Conservation (phyloP, 2,888 invertebrate species). For the Aricia artaxerxes region DNA sequence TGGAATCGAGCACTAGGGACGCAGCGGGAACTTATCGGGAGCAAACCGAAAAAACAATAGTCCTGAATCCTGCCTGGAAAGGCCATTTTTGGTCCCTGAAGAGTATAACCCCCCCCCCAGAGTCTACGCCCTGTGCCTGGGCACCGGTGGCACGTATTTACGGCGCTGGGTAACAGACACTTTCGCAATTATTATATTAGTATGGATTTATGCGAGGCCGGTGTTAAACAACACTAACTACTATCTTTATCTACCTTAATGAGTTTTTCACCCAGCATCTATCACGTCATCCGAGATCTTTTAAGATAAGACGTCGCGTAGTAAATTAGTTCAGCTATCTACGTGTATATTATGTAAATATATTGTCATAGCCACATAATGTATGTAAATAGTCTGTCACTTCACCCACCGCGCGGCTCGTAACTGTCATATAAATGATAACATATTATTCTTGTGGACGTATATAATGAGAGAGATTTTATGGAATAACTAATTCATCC, state of each 20-base stretch:
- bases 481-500: background rate
- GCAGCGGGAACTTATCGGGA: too few species aligned
- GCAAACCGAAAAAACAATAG: too few species aligned
- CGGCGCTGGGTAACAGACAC: too few species aligned
- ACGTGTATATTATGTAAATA: conserved; percentile 19
- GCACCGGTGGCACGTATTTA: too few species aligned
- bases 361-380: background rate
- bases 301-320: background rate
- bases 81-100: too few species aligned
- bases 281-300: conserved; percentile 7
- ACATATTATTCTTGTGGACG: conserved; percentile 2
- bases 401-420: conserved; percentile 8
- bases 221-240: background rate
- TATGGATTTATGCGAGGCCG: background rate
- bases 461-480: background rate
- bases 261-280: conserved; percentile 1
- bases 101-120: too few species aligned
- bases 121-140: too few species aligned
- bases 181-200: background rate
- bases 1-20: too few species aligned
- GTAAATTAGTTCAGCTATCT: conserved; percentile 14
- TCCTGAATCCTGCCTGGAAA: too few species aligned
- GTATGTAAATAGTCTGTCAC: conserved; percentile 10
- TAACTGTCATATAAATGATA: background rate
- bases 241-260: background rate